Evolutionary conservation across 2,888 invertebrate genomes (phyloP).

Genomic region (Xanthia togata): DNA sequence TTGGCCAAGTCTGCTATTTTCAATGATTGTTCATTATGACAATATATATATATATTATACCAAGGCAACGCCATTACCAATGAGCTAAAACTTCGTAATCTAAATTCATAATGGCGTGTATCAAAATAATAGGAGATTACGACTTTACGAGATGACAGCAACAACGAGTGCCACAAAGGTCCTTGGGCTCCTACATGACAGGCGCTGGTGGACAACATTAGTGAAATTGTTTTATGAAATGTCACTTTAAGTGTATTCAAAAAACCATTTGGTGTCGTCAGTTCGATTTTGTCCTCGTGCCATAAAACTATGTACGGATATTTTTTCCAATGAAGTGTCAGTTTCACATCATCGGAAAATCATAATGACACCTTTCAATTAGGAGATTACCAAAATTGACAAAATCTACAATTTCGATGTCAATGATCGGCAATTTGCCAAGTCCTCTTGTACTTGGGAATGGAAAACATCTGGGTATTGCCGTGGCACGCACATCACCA

Average conservation of each 20-base stretch:
- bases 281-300: not conserved
- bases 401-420: not conserved
- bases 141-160: not conserved
- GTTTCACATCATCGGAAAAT: not conserved
- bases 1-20: not conserved
- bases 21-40: not conserved
- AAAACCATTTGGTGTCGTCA: too few species aligned
- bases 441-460: too few species aligned
- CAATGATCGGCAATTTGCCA: not conserved
- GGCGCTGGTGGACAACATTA: not conserved
- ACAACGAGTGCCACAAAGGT: not conserved
- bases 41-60: not conserved
- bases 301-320: not conserved
- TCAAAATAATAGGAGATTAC: not conserved
- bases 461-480: too few species aligned
- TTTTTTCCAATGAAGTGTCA: not conserved
- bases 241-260: too few species aligned
- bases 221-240: too few species aligned
- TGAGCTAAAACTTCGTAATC: not conserved
- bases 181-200: not conserved
- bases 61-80: not conserved
- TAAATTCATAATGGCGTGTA: not conserved
- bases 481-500: too few species aligned
- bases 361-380: not conserved
- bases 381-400: not conserved